Evolutionary conservation across 2,113 vertebrate species (phyloP).

Genomic region (Aspidoscelis tigris): DNA sequence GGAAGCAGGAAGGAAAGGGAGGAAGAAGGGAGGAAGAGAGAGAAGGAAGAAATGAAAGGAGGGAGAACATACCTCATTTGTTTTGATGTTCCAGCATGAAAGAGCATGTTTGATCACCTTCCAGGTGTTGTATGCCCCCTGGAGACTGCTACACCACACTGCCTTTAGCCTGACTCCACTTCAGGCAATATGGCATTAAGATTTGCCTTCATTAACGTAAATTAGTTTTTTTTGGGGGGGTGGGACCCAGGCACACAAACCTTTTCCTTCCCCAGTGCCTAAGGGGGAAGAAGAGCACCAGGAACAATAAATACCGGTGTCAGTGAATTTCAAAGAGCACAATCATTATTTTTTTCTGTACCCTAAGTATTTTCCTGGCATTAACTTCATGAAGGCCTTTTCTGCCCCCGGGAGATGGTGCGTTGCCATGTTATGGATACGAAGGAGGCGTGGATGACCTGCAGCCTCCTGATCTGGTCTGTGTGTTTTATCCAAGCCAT

Average conservation of each 20-base stretch:
- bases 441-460: background rate
- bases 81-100: constrained; percentile 2
- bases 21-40: too few relatives aligned
- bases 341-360: constrained; percentile 8
- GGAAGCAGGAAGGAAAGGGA: too few relatives aligned
- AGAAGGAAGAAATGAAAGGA: too few relatives aligned
- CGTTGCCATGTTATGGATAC: background rate
- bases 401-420: constrained; percentile 1
- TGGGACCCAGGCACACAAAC: background rate
- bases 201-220: constrained; percentile 8
- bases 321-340: background rate
- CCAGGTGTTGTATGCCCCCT: constrained; percentile 1
- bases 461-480: background rate
- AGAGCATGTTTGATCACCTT: constrained; percentile 9
- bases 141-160: background rate
- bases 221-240: background rate
- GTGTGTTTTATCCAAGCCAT: background rate
- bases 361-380: constrained; percentile 13
- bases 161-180: constrained; percentile 19
- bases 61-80: background rate
- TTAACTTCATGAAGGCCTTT: constrained; percentile 21
- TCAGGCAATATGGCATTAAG: constrained; percentile 2
- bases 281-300: background rate
- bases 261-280: background rate
- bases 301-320: background rate